A percentile compares a stretch with the other conserved stretches of the same genome.
Conservation (phyloP, 2,888 invertebrate species). For the Metacarcinus magister region DNA sequence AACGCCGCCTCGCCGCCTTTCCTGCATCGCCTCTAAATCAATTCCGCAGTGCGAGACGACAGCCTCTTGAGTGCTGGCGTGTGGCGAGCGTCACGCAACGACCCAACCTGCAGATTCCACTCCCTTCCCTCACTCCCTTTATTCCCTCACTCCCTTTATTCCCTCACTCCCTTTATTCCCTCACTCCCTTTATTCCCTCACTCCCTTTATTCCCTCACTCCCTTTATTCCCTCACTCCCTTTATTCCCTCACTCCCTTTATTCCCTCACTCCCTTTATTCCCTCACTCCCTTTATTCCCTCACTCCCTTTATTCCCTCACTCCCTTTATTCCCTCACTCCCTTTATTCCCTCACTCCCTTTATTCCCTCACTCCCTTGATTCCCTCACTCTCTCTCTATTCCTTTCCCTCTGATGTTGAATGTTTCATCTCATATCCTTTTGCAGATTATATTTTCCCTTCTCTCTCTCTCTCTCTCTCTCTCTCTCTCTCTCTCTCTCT, state of each 20-base stretch:
- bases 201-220: too few species aligned
- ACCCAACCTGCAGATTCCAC: background rate
- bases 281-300: too few species aligned
- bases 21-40: conserved; percentile 18
- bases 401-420: background rate
- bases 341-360: too few species aligned
- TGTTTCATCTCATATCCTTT: too few species aligned
- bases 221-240: too few species aligned
- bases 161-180: background rate
- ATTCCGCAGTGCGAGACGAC: conserved; percentile 7
- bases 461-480: background rate
- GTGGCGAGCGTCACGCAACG: background rate
- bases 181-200: too few species aligned
- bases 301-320: too few species aligned
- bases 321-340: too few species aligned
- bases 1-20: conserved; percentile 11
- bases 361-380: too few species aligned
- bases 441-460: background rate
- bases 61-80: background rate
- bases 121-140: background rate
- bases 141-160: background rate
- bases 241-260: too few species aligned
- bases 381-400: background rate
- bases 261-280: too few species aligned
- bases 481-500: too few species aligned